Evolutionary conservation across 1,140 invertebrate species (phyloP).

Genomic region (Caerostris darwini): DNA sequence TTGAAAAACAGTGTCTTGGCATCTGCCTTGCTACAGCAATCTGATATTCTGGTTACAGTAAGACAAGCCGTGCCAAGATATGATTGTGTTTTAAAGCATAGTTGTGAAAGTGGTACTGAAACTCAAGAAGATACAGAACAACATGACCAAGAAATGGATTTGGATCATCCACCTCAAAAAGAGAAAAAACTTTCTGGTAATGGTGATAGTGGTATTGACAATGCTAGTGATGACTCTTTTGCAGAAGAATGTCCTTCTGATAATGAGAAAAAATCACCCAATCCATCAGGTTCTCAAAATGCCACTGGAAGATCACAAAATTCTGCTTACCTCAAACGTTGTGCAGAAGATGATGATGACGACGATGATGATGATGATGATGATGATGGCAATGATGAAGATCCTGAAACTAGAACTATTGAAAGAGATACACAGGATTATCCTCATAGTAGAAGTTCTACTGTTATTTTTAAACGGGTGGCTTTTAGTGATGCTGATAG

Average conservation of each 20-base stretch:
- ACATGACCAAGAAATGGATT: not conserved
- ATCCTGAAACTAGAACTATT: not conserved
- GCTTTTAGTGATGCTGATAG: slow-evolving; percentile 77
- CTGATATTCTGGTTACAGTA: too few species aligned
- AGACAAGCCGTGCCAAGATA: too few species aligned
- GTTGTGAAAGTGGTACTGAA: not conserved
- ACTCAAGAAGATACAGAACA: not conserved
- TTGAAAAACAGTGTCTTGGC: not conserved
- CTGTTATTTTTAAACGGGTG: slow-evolving; percentile 75
- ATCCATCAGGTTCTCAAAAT: not conserved
- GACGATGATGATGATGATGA: not conserved
- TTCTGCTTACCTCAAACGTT: slow-evolving; percentile 4
- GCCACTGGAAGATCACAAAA: not conserved
- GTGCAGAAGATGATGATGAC: slow-evolving; percentile 62
- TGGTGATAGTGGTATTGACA: slow-evolving; percentile 75
- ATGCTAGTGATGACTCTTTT: slow-evolving; percentile 63
- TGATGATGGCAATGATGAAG: not conserved
- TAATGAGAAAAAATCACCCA: not conserved
- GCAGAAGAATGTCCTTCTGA: slow-evolving; percentile 30
- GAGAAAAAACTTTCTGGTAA: slow-evolving; percentile 12
- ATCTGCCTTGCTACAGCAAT: not conserved
- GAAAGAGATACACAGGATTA: not conserved
- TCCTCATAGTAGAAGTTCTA: slow-evolving; percentile 3
- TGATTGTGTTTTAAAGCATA: not conserved
- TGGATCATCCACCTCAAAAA: not conserved